Evolutionary conservation across 2,888 invertebrate genomes (phyloP).

Genomic region (Synanthedon tipuliformis): DNA sequence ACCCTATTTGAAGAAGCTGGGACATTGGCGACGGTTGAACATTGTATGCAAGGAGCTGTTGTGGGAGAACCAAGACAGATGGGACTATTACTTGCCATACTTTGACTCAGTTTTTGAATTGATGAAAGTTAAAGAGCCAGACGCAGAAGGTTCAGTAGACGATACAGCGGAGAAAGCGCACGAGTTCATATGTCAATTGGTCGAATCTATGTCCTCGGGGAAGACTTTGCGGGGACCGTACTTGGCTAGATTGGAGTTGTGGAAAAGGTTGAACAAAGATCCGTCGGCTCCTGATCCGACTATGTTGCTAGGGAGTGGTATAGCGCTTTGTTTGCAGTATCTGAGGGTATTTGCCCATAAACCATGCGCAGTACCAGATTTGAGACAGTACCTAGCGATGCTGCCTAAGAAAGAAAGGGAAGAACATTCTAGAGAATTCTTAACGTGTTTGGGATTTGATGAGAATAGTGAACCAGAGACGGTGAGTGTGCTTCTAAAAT

Average conservation of each 20-base stretch:
- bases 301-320: constrained; percentile 71
- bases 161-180: constrained; percentile 58
- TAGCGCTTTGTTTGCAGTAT: constrained; percentile 81
- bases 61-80: constrained; percentile 77
- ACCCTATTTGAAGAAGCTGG: constrained; percentile 77
- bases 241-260: constrained; percentile 84
- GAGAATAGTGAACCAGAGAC: constrained; percentile 73
- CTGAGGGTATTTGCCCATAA: constrained; percentile 86
- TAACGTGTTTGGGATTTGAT: constrained; percentile 74
- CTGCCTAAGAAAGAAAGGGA: constrained; percentile 74
- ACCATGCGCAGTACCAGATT: constrained; percentile 86
- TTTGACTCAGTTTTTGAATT: constrained; percentile 77
- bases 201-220: constrained; percentile 57
- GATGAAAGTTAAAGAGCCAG: constrained; percentile 38
- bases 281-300: constrained; percentile 59
- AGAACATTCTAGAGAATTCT: constrained; percentile 68
- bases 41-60: constrained; percentile 79
- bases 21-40: constrained; percentile 81
- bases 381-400: constrained; percentile 79
- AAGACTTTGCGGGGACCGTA: constrained; percentile 81
- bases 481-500: constrained; percentile 45
- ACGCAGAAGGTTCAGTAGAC: constrained; percentile 31
- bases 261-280: constrained; percentile 69
- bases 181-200: constrained; percentile 58
- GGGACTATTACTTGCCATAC: constrained; percentile 81